Base-by-base conservation (phyloP, 2,113 vertebrate genomes). In the Sterna hirundo region DNA sequence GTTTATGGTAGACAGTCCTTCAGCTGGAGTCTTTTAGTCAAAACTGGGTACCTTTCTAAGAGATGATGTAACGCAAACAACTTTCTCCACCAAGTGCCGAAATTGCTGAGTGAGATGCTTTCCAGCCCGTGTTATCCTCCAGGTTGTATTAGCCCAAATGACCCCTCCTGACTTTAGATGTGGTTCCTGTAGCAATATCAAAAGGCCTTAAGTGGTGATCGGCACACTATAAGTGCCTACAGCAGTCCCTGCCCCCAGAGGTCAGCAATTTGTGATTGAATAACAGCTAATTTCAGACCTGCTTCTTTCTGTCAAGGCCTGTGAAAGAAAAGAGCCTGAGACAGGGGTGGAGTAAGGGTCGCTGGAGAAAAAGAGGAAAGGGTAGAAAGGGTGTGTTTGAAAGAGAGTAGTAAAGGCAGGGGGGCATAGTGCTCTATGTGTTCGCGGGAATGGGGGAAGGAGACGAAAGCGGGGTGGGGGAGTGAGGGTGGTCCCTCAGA, bases 21-120 rank as follows among this genome's bases (percentile, higher is more conserved):
- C 58, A 90, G 66, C 78, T 94, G 52, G 26, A 94, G 52, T 12
- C 66, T 80, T 93, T 80, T 19, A 95, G 87, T 75, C 70, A 85
- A 96, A 95, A 76, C 58, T 83, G 58, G 47, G 13, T 65, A 46
- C 75, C 74, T 83, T 82, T 91, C 44, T 72, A 42, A 85, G 49
- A 52, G 74, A 54, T 79, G 84, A 86, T 51, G 82, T 85, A 90
- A 83, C 2, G 0, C 49, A 79, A 76, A 68, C 32, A 90, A 95
- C 90, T 90, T 94, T 83, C 30, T 92, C 38, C 18, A 27, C 47
- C 5, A 30, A 87, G 58, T 38, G 30, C 58, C 49, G 49, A 77
- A 93, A 93, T 47, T 79, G 94, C 84, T 90, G 93, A 92, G 71
- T 47, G 87, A 87, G 71, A 90, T 90, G 27, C 54, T 94, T 96